Percentiles rank a stretch among this genome's conserved stretches.
Conservation (phyloP, 2,797 vertebrate genomes). For the Benthosema pterotum region DNA sequence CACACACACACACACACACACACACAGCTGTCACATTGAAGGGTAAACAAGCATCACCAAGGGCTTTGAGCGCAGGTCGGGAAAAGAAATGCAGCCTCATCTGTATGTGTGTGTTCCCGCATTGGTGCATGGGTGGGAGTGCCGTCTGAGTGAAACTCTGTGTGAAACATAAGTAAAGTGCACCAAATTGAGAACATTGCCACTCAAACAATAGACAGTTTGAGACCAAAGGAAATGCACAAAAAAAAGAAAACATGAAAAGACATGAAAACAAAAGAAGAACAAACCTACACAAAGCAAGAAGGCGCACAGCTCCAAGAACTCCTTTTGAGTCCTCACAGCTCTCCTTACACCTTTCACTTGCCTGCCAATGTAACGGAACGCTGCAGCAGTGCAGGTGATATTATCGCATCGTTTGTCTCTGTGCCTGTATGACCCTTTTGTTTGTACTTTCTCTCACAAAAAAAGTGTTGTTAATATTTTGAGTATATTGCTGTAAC, state of each 20-base stretch:
- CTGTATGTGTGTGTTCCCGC: constrained; percentile 57
- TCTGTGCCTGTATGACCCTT: too few relatives aligned
- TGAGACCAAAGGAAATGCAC: constrained; percentile 35
- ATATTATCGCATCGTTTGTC: constrained; percentile 21
- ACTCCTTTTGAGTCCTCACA: constrained; percentile 59
- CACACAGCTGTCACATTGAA: constrained; percentile 76
- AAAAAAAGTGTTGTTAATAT: too few relatives aligned
- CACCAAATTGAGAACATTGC: constrained; percentile 71
- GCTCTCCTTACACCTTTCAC: constrained; percentile 61
- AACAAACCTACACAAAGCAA: constrained; percentile 4
- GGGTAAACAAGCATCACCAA: constrained; percentile 76
- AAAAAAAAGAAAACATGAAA: too few relatives aligned
- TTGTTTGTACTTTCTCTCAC: too few relatives aligned
- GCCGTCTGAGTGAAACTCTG: constrained; percentile 63
- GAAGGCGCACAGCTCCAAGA: constrained; percentile 46
- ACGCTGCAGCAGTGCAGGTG: constrained; percentile 31
- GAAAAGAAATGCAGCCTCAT: constrained; percentile 60
- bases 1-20: constrained; percentile 10
- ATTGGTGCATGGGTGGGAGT: constrained; percentile 43
- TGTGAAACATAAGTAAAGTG: constrained; percentile 72
- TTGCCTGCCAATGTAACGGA: constrained; percentile 48
- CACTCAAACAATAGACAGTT: constrained; percentile 69
- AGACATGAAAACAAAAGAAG: constrained; percentile 2
- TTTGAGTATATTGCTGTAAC: too few relatives aligned
- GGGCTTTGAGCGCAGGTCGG: constrained; percentile 66